These are phyloP conservation scores for Alectoris magna DNA, from an alignment of 2,797 vertebrate species.

Conservation along the genomic window DNA sequence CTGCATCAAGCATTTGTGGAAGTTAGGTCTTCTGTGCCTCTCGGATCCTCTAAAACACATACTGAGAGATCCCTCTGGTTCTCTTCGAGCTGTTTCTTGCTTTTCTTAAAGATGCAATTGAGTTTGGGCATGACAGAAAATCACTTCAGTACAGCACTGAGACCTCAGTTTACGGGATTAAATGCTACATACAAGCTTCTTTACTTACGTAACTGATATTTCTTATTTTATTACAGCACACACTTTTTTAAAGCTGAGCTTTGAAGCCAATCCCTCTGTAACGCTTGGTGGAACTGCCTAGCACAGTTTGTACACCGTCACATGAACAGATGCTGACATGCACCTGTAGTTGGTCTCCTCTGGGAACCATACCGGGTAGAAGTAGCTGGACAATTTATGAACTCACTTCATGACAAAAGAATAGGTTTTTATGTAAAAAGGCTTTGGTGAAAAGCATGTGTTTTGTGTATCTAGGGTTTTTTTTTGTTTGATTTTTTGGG, in stretches of 20 bases:
- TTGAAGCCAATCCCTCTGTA: background rate
- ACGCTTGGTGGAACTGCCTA: background rate
- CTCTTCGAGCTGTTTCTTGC: background rate
- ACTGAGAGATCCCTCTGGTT: background rate
- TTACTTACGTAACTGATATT: constrained; percentile 30
- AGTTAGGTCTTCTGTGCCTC: background rate
- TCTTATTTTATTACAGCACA: constrained; percentile 22
- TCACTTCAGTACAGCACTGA: background rate
- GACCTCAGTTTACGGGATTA: background rate
- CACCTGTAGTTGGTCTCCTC: constrained; percentile 39
- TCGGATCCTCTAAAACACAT: background rate
- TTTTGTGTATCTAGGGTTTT: constrained; percentile 20
- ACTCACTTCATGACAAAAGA: constrained; percentile 2
- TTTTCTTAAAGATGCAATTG: background rate
- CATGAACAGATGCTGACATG: constrained; percentile 31
- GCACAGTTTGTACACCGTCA: background rate
- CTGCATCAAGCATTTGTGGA: background rate
- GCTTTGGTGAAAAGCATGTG: constrained; percentile 26
- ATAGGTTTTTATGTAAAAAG: constrained; percentile 15
- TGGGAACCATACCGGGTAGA: constrained; percentile 6
- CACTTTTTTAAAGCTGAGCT: constrained; percentile 18
- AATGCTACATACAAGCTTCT: background rate
- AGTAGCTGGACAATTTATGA: background rate
- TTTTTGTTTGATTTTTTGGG: too few relatives aligned
- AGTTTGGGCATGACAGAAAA: background rate